Base-by-base conservation (phyloP, 2,888 invertebrate species). In the Eristalis intricaria region DNA sequence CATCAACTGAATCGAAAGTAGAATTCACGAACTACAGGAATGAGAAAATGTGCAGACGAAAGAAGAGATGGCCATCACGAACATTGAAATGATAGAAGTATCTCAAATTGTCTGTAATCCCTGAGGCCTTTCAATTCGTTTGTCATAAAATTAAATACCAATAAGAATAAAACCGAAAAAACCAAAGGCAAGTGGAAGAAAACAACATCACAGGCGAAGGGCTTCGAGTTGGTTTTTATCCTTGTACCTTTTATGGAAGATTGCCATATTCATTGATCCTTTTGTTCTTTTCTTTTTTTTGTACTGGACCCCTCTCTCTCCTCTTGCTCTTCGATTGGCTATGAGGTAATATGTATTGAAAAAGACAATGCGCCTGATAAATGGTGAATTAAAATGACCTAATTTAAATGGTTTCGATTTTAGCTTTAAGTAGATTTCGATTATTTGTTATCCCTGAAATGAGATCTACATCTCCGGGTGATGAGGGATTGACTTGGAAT, bases 121-220 rank as follows among this genome's bases (percentile, higher is more conserved):
- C 60, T 76, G 56, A 35, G n/a, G 35, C 66, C 50, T 13, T 40
- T 65, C 32, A 32, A 70, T 56, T 58, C 61, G 58, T 23, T 78
- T 75, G 71, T 82, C 66, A 82, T 82, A 82, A 86, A 86, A 82
- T 82, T 79, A 82, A 86, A 86, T 70, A 78, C 82, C 82, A 78
- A 86, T 69, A 73, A 80, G 40, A 60, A 22, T 26, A 22, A 65
- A 29, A 71, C 29, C 7, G 32, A n/a, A n/a, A n/a, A 26, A 26
- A 26, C n/a, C 13, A 71, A 68, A 73, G 66, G 29, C 66, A 64
- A 71, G 70, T 19, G 32, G 35, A 26, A 56, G 7, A 22, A 15
- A 22, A 58, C 11, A 58, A 43, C 43, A 22, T 29, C 35, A 60
- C 64, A 73, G 69, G 69, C 77, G 61, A 64, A 32, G 26, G 4